Conservation (phyloP, 2,113 vertebrate species). For the Antechinus stuartii region DNA sequence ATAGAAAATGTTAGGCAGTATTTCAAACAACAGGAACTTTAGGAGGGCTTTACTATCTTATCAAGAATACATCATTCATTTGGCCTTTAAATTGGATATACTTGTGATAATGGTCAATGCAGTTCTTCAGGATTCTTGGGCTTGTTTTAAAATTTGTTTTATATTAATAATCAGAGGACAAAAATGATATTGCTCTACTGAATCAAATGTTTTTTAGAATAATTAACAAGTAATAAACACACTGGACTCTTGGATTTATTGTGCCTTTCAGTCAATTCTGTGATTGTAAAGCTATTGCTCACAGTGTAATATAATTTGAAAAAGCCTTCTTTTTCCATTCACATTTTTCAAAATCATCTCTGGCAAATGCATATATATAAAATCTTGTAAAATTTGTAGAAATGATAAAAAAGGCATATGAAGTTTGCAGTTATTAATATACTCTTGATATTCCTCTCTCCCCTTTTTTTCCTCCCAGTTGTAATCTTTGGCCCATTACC, state of each 20-base stretch:
- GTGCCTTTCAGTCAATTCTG: not conserved
- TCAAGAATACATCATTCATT: not conserved
- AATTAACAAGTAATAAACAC: not conserved
- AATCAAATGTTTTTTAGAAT: not conserved
- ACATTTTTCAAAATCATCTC: not conserved
- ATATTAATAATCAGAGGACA: not conserved
- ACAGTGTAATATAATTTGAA: not conserved
- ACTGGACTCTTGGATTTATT: not conserved
- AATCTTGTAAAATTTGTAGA: not conserved
- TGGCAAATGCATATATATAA: not conserved
- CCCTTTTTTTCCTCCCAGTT: not conserved
- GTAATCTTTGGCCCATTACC: not conserved
- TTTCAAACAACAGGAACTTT: not conserved
- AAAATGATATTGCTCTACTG: not conserved
- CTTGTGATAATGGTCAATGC: not conserved
- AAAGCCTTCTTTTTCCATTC: not conserved
- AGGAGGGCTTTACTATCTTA: not conserved
- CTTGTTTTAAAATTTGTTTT: not conserved
- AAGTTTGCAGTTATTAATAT: not conserved
- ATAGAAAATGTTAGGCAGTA: not conserved
- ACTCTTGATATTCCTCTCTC: not conserved
- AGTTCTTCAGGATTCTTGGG: not conserved
- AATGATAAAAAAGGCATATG: not conserved
- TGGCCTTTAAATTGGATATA: not conserved
- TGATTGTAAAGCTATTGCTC: not conserved